These are phyloP conservation scores for Periophthalmodon schlosseri DNA, from an alignment of 2,113 vertebrate genomes.

Conservation along the genomic window DNA sequence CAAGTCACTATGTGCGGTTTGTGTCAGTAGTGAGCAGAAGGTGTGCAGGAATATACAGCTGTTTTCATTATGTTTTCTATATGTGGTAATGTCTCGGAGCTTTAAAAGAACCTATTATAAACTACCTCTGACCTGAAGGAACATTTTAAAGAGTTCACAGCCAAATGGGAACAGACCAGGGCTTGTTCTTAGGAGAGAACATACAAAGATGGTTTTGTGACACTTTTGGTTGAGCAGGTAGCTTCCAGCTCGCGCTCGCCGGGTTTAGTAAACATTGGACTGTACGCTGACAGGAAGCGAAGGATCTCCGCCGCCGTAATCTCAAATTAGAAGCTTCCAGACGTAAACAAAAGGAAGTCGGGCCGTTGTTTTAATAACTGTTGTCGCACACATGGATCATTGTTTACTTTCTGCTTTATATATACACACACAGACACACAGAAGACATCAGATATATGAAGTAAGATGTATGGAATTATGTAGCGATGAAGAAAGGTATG, in stretches of 20 bases:
- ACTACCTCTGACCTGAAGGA: conserved; percentile 32
- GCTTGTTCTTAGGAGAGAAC: conserved; percentile 51
- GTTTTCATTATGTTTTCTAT: conserved; percentile 11
- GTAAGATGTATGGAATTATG: too few species aligned
- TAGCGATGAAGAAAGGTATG: too few species aligned
- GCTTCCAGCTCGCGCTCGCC: conserved; percentile 23
- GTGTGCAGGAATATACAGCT: conserved; percentile 13
- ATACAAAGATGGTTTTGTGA: conserved; percentile 62
- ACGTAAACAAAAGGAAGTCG: neutral
- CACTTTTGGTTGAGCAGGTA: conserved; percentile 30
- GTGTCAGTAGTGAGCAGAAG: conserved; percentile 12
- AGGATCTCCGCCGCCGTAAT: conserved; percentile 14
- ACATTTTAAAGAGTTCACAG: conserved; percentile 24
- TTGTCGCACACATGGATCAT: neutral
- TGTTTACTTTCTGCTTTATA: neutral
- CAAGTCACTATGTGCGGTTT: conserved; percentile 41
- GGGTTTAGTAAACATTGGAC: conserved; percentile 29
- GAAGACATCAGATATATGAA: too few species aligned
- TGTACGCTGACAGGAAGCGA: conserved; percentile 11
- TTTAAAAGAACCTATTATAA: conserved; percentile 9
- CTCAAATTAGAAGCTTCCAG: conserved; percentile 13
- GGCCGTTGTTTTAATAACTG: neutral
- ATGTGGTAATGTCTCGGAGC: neutral
- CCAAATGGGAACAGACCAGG: conserved; percentile 46
- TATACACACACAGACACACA: too few species aligned